phyloP scores from a whole-genome alignment of 2,113 vertebrate genomes.

The Addax nasomaculatus region DNA sequence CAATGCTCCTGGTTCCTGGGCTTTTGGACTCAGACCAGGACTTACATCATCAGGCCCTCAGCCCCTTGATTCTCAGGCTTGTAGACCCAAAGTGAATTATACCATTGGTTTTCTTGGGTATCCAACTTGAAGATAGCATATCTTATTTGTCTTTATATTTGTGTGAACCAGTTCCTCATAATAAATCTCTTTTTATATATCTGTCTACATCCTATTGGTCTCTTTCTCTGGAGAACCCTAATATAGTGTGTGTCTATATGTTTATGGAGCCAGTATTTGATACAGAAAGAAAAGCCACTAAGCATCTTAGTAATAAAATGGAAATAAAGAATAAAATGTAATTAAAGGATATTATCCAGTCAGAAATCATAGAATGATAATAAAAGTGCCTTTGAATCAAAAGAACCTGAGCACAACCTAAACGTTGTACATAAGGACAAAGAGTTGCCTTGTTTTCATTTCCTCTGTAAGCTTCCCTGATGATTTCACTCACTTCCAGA shows the following conservation, averaged over 20 bases:
- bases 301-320: neutral
- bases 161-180: neutral
- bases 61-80: neutral
- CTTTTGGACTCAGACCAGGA: neutral
- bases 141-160: neutral
- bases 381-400: neutral
- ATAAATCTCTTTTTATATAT: neutral
- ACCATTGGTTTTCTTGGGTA: neutral
- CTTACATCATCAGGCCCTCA: neutral
- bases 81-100: neutral
- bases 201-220: neutral
- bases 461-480: neutral
- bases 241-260: neutral
- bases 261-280: neutral
- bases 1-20: neutral
- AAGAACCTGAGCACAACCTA: neutral
- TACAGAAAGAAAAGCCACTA: neutral
- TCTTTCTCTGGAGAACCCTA: neutral
- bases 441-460: neutral
- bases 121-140: neutral
- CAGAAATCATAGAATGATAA: neutral
- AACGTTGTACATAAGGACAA: neutral
- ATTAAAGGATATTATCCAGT: neutral
- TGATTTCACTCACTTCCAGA: neutral
- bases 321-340: neutral